phyloP scores from a whole-genome alignment of 2,888 invertebrate genomes.

The Empis stercorea region DNA sequence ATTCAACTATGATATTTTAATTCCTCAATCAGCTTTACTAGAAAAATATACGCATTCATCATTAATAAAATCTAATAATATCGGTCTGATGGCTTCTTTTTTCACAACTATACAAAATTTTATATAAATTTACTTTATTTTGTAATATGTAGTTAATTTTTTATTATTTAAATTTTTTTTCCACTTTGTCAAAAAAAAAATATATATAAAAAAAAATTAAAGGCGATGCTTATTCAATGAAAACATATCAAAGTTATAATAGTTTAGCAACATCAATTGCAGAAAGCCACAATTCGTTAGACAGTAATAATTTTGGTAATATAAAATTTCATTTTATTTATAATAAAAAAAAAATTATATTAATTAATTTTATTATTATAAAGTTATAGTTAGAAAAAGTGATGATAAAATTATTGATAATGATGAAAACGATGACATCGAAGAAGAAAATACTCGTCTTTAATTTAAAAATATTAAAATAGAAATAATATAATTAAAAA shows the following conservation, averaged over 20 bases:
- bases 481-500: no score
- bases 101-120: background rate
- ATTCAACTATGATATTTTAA: no score
- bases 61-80: no score
- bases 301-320: conserved; percentile 32
- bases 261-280: conserved; percentile 37
- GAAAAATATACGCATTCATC: no score
- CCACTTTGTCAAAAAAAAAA: conserved; percentile 6
- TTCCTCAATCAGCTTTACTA: no score
- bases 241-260: conserved; percentile 37
- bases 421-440: conserved; percentile 12
- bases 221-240: conserved; percentile 37
- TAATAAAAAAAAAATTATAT: conserved; percentile 11
- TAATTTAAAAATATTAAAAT: conserved; percentile 12
- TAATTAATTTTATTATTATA: no score
- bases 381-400: background rate
- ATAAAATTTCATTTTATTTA: conserved; percentile 16
- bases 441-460: conserved; percentile 31
- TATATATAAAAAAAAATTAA: conserved; percentile 14
- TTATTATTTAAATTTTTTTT: conserved; percentile 15
- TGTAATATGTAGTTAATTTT: conserved; percentile 15
- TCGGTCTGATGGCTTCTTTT: no score
- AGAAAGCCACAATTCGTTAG: conserved; percentile 33
- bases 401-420: conserved; percentile 15
- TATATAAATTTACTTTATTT: conserved; percentile 6